Base-by-base conservation (phyloP, 2,888 invertebrate genomes). In the Thera britannica region DNA sequence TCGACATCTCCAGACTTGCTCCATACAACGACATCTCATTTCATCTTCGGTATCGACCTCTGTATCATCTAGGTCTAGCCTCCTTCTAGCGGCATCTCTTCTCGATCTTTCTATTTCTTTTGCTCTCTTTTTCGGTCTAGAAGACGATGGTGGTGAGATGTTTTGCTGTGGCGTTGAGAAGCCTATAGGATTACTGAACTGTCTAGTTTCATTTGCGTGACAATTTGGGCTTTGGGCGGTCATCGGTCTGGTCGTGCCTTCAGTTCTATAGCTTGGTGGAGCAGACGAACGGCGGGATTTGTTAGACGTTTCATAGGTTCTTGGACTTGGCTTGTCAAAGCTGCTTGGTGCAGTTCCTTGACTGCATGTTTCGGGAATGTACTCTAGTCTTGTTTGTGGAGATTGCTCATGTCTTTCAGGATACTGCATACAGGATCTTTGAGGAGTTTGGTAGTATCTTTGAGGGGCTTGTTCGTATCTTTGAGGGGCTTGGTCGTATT, bases 111-210 rank as follows among this genome's bases (percentile, higher is more conserved):
- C 72, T 2, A 55, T 34, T 9, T 73, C 72, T 23, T 65, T 72
- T 2, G 5, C 41, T 23, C 67, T 77, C 64, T 76, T 80, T 11
- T 65, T 72, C n/a, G 72, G 65, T 58, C 62, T 73, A 2, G 65
- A 62, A 35, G 49, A 23, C 3, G 35, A 55, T 2, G 57, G 60
- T 3, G 60, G 58, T 8, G 58, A n/a, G 0, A 4, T 23, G 34
- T 36, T 36, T 23, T 77, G 70, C 6, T 74, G 74, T 2, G 81
- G 80, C 3, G 79, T 81, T 3, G 82, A 80, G 35, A 62, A 76
- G 1, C 75, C 76, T 36, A 68, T 68, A 3, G 77, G 79, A 8
- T 72, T 34, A 7, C 35, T 48, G 23, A 57, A 70, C 2, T 41
- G 62, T 5, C 48, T 36, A 9, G 23, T 12, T 35, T 48, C 36